Evolutionary conservation across 2,888 invertebrate genomes (phyloP), one percentile per base, ranked within the genome.

Genomic region (Leptinotarsa rubiginosa): DNA sequence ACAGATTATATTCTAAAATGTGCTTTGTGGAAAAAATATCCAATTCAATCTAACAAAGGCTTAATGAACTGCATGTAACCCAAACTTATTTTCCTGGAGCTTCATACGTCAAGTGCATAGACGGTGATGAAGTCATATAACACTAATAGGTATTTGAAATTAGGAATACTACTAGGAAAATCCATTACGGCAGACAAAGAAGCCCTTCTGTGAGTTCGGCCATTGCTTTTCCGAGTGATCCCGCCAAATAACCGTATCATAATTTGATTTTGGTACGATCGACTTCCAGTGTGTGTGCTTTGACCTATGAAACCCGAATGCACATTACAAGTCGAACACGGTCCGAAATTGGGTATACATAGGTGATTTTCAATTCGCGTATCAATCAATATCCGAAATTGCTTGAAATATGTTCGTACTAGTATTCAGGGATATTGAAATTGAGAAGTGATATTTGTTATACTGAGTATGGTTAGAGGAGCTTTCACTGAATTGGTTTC

Each of bases 231-330:
- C 18, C 12, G 16, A n/a, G 47, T 52, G 68, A 68, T 68, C 68
- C 52, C 16, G 15, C 68, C 47, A 52, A 52, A 22, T 54, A 68
- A 13, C 68, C 69, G 10, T 69, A 56, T 69, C 69, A 54, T 20
- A 69, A 69, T 69, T 69, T 47, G 41, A 56, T 69, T 69, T 47
- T 25, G 69, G 41, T 67, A n/a, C 47, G 67, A 52, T 52, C 47
- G 41, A 49, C 47, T 52, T 20, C 54, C 31, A 18, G 41, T 15
- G 18, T 47, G n/a, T 69, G 56, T 56, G 59, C 69, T 59, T 10
- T 56, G 56, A 69, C 68, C 54, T 68, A 54, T 18, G 68, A 67
- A 54, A 41, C 22, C 47, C 56, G 47, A 20, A 47, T 52, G 62
- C 62, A 62, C 31, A 25, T 62, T 56, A 56, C 20, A 18, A 18